A percentile compares a stretch with the other conserved stretches of the same genome.
These are phyloP conservation scores for Pelosia muscerda DNA, from an alignment of 2,888 invertebrate species.

Conservation along the genomic window DNA sequence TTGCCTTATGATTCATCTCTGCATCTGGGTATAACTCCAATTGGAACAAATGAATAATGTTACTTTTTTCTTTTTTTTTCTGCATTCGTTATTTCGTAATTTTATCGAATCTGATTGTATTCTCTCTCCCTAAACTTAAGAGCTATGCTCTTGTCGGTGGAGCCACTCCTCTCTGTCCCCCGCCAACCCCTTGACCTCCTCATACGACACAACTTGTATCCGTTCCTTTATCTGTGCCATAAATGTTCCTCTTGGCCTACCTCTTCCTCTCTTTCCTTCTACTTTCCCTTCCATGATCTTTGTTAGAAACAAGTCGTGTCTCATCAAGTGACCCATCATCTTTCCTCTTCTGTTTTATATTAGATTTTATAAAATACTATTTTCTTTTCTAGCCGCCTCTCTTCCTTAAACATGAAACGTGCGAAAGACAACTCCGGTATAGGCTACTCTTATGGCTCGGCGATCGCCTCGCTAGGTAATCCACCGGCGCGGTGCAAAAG, in stretches of 20 bases:
- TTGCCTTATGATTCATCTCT: not conserved
- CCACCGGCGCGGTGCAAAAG: slow-evolving; percentile 36
- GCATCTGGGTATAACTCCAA: not conserved
- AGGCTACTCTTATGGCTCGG: slow-evolving; percentile 78
- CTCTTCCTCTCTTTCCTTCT: too few relatives aligned
- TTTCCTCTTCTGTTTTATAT: too few relatives aligned
- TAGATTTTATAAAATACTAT: not conserved
- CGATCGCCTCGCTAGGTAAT: slow-evolving; percentile 65
- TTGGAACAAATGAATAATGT: not conserved
- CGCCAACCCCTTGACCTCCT: too few relatives aligned
- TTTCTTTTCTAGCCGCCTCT: slow-evolving; percentile 65
- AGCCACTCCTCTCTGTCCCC: too few relatives aligned
- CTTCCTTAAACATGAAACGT: slow-evolving; percentile 72
- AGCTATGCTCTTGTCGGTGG: too few relatives aligned
- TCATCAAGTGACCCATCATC: too few relatives aligned
- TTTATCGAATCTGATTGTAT: not conserved
- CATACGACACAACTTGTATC: too few relatives aligned
- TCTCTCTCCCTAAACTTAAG: too few relatives aligned
- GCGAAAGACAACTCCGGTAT: slow-evolving; percentile 80
- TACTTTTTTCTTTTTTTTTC: not conserved
- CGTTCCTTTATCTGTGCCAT: too few relatives aligned
- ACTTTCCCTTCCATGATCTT: too few relatives aligned
- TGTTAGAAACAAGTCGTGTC: too few relatives aligned
- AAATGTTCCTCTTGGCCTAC: too few relatives aligned
- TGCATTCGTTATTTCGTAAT: not conserved